These are phyloP conservation scores for Poecilus cupreus DNA, from an alignment of 2,888 invertebrate genomes.

Conservation along the genomic window DNA sequence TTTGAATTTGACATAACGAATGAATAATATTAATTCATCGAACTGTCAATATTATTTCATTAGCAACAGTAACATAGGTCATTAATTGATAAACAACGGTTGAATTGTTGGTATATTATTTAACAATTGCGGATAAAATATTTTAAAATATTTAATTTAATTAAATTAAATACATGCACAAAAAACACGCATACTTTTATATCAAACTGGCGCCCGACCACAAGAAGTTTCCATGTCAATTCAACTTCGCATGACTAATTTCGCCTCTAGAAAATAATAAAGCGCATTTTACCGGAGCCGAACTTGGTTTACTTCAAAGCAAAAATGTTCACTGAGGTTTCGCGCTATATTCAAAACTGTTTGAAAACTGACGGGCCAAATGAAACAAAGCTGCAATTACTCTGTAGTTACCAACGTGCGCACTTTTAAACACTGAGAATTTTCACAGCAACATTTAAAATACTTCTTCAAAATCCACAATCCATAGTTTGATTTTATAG, in stretches of 20 bases:
- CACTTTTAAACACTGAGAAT: neutral
- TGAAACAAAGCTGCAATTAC: slow-evolving; percentile 52
- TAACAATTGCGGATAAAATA: too few relatives aligned
- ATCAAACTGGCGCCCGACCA: neutral
- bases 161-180: too few relatives aligned
- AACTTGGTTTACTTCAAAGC: slow-evolving; percentile 41
- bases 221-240: slow-evolving; percentile 3
- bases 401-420: neutral
- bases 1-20: too few relatives aligned
- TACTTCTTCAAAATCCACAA: too few relatives aligned
- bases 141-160: too few relatives aligned
- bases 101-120: too few relatives aligned
- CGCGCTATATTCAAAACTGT: slow-evolving; percentile 47
- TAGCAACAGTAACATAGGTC: too few relatives aligned
- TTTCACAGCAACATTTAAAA: neutral
- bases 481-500: too few relatives aligned
- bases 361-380: slow-evolving; percentile 41
- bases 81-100: too few relatives aligned
- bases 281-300: neutral
- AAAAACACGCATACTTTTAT: too few relatives aligned
- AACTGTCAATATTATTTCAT: too few relatives aligned
- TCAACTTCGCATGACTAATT: slow-evolving; percentile 4
- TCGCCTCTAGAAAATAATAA: slow-evolving; percentile 25
- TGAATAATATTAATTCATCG: too few relatives aligned
- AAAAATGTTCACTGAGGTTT: slow-evolving; percentile 25